These are phyloP conservation scores for Aelia acuminata DNA, from an alignment of 2,888 invertebrate species.

Conservation along the genomic window DNA sequence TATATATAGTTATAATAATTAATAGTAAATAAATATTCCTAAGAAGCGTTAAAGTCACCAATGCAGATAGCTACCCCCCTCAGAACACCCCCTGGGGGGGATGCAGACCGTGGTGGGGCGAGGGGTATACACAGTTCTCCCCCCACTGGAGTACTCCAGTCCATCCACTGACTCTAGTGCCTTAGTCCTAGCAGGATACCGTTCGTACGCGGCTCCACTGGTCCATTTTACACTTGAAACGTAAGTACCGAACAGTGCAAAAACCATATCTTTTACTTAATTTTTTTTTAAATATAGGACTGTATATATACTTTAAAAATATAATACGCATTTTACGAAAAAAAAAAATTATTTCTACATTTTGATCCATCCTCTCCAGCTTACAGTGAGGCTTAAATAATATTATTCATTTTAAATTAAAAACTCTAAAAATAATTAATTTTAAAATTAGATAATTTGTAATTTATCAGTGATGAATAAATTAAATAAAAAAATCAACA, in stretches of 20 bases:
- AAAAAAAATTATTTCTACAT: background rate
- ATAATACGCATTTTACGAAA: too few relatives aligned
- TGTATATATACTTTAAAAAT: too few relatives aligned
- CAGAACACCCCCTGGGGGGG: background rate
- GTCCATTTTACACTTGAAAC: background rate
- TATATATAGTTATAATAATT: too few relatives aligned
- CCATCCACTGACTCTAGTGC: conserved; percentile 47
- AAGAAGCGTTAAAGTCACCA: background rate
- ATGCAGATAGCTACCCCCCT: background rate
- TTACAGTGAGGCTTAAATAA: too few relatives aligned
- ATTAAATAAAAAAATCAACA: too few relatives aligned
- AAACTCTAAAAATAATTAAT: too few relatives aligned
- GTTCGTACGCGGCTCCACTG: background rate
- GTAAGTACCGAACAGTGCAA: conserved; percentile 12
- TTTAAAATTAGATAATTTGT: too few relatives aligned
- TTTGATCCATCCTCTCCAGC: background rate
- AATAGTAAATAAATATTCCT: too few relatives aligned
- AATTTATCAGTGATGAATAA: too few relatives aligned
- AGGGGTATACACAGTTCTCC: conserved; percentile 22
- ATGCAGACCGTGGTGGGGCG: background rate
- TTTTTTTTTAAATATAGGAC: too few relatives aligned
- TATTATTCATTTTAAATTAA: too few relatives aligned
- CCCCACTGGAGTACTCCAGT: background rate
- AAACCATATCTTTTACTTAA: background rate
- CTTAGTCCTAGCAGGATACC: conserved; percentile 45